Base-by-base conservation (phyloP, 1,140 invertebrate genomes). In the Cotesia chilonis region DNA sequence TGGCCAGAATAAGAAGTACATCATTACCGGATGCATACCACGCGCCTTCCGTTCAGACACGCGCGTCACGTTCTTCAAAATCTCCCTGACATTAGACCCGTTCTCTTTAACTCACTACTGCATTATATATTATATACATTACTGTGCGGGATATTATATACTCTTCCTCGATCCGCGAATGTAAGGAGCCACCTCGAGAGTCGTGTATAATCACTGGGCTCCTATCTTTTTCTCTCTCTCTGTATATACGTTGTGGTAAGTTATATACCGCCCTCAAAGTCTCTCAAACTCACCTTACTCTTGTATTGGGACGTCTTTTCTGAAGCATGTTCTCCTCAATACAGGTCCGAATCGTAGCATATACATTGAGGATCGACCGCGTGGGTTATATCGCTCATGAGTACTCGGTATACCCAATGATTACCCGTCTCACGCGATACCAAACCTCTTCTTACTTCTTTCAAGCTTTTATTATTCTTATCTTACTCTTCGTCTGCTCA, bases 31-130 rank as follows among this genome's bases (percentile, higher is more conserved):
- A 77, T 74, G 67, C 70, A 51, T 57, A 72, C 72, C 71, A 72
- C 74, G 76, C 76, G 67, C 72, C 63, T 75, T 69, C 47, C 73
- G 75, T 61, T 78, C 75, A 75, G 77, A 78, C 77, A 78, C 77
- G 77, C 77, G 77, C 77, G 73, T 78, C 77, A 78, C 77, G 77
- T 78, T 74, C 74, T 71, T 74, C 71, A 73, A 76, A 76, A 78
- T 78, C 75, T 70, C 54, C 47, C 75, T 66, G 65, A 74, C 72
- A 78, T 78, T 76, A 76, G 66, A 66, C 57, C 36, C 66, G 52
- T 59, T 59, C 20, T 20, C 28, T 6, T 20, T 59, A 47, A 47
- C 41, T 47, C 41, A 47, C 41, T 47, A 47, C 41, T 47, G 10
- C 41, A 47, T 47, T 7, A 47, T 47, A 47, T 47, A 47, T 47